Conservation (phyloP, 2,888 invertebrate species). For the Deroplatys truncata region DNA sequence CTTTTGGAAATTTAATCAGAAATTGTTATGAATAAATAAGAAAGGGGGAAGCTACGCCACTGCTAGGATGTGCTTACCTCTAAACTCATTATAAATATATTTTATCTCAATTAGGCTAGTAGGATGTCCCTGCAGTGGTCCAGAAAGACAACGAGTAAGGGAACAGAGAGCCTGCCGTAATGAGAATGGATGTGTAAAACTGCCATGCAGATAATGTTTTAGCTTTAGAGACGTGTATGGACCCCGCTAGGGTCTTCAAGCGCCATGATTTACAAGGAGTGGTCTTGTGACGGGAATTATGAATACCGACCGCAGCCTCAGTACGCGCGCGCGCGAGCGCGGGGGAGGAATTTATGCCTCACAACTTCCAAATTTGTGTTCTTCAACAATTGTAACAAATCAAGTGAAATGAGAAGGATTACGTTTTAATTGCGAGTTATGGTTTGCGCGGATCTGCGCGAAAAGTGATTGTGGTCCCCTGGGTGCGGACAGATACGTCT, state of each 20-base stretch:
- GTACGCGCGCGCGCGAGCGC: too few species aligned
- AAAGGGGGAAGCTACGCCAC: neutral
- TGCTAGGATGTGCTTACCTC: neutral
- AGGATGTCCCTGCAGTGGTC: neutral
- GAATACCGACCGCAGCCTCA: neutral
- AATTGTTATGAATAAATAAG: too few species aligned
- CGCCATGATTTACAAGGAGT: neutral
- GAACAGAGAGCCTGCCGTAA: neutral
- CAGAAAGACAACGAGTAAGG: neutral
- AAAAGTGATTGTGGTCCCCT: neutral
- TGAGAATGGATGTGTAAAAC: neutral
- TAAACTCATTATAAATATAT: constrained; percentile 15
- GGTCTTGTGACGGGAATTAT: neutral
- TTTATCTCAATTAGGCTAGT: constrained; percentile 24
- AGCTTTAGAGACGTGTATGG: neutral
- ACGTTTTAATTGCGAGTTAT: neutral
- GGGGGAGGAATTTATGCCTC: neutral
- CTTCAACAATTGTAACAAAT: neutral
- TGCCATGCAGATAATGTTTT: neutral
- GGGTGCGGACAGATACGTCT: neutral
- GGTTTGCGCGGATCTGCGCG: neutral
- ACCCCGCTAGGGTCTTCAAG: neutral
- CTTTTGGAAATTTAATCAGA: too few species aligned
- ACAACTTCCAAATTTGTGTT: neutral
- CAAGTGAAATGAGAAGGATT: neutral